Evolutionary conservation across 2,113 vertebrate species (phyloP).

Genomic region (Heliornis fulica): DNA sequence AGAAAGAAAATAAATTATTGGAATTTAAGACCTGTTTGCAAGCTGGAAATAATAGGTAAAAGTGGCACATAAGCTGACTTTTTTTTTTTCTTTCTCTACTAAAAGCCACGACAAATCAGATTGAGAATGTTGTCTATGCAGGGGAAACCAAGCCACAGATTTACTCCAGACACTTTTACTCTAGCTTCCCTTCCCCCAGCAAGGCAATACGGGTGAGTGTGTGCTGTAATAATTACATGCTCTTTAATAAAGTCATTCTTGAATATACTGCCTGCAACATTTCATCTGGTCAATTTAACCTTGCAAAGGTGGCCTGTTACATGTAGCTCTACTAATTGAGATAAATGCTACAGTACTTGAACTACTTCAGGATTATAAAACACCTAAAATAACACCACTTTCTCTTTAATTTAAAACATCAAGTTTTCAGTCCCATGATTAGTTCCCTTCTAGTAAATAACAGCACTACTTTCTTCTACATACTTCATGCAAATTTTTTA

Average conservation of each 20-base stretch:
- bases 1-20: not conserved
- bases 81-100: not conserved
- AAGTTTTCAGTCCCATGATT: not conserved
- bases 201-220: fast-evolving
- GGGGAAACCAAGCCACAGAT: not conserved
- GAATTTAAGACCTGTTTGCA: not conserved
- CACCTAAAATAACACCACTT: not conserved
- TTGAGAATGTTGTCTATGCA: not conserved
- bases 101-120: not conserved
- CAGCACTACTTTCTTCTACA: not conserved
- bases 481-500: not conserved
- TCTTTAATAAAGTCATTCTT: not conserved
- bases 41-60: not conserved
- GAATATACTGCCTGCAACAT: not conserved
- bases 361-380: not conserved
- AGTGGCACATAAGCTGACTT: not conserved
- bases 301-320: not conserved
- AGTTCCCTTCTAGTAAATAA: not conserved
- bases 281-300: not conserved
- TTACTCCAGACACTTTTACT: not conserved
- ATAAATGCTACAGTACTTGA: not conserved
- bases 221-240: not conserved
- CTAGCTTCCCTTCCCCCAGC: not conserved
- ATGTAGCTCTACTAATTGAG: not conserved
- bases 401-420: not conserved